phyloP scores from a whole-genome alignment of 2,113 vertebrate species.

The Prochilodus magdalenae region DNA sequence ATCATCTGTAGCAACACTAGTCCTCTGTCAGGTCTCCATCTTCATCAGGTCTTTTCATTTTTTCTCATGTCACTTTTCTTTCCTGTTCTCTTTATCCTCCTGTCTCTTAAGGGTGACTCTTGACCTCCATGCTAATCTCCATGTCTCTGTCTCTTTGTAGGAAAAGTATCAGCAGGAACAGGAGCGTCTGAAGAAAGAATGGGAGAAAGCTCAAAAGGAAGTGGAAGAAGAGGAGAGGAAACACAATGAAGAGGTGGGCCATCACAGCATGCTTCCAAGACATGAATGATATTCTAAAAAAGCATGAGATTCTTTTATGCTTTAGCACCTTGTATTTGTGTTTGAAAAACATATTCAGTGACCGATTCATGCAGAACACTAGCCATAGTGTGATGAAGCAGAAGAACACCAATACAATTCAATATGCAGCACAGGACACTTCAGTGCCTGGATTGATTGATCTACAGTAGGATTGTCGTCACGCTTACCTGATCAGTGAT shows the following conservation, averaged over 20 bases:
- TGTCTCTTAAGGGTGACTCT: slow-evolving; percentile 11
- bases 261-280: neutral
- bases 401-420: too few species aligned
- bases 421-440: neutral
- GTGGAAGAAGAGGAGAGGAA: slow-evolving; percentile 94
- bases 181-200: slow-evolving; percentile 93
- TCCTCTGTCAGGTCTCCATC: slow-evolving; percentile 1
- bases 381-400: too few species aligned
- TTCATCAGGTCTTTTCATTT: slow-evolving; percentile 3
- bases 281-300: too few species aligned
- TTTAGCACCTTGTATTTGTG: too few species aligned
- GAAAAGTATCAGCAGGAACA: slow-evolving; percentile 94
- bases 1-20: neutral
- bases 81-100: neutral
- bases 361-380: too few species aligned
- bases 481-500: neutral
- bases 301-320: too few species aligned
- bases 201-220: slow-evolving; percentile 95
- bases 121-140: neutral
- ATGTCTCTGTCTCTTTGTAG: slow-evolving; percentile 65
- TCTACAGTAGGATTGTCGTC: neutral
- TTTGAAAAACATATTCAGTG: too few species aligned
- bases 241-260: slow-evolving; percentile 92
- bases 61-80: neutral
- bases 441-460: neutral